Conservation (phyloP, 2,888 invertebrate species). For the Epistrophella euchroma region DNA sequence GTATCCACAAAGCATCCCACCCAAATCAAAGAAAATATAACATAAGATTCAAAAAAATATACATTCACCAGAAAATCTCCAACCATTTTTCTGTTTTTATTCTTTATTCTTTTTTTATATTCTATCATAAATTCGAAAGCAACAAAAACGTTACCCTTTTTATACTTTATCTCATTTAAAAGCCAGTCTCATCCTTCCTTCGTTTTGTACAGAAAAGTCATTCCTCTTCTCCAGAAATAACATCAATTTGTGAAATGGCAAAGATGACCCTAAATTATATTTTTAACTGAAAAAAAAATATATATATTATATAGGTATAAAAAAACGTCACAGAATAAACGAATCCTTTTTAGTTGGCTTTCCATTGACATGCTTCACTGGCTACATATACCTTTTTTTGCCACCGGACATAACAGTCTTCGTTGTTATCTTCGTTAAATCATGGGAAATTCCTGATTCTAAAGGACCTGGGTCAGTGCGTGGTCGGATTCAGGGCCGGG, state of each 20-base stretch:
- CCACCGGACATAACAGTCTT: slow-evolving; percentile 66
- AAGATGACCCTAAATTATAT: slow-evolving; percentile 75
- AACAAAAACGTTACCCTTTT: slow-evolving; percentile 56
- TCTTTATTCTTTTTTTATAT: slow-evolving; percentile 45
- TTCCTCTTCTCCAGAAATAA: slow-evolving; percentile 57
- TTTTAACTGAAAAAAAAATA: slow-evolving; percentile 50
- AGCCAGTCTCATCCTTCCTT: slow-evolving; percentile 34
- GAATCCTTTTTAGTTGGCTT: slow-evolving; percentile 59
- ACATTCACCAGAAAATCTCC: slow-evolving; percentile 35
- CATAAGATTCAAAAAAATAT: not conserved
- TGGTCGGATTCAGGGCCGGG: slow-evolving; percentile 13
- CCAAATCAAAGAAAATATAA: not conserved
- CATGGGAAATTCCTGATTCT: slow-evolving; percentile 51
- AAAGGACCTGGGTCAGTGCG: slow-evolving; percentile 36
- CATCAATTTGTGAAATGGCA: slow-evolving; percentile 74
- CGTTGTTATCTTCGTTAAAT: slow-evolving; percentile 58
- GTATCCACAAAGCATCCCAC: slow-evolving; percentile 28
- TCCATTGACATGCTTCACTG: slow-evolving; percentile 64
- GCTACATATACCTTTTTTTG: slow-evolving; percentile 65
- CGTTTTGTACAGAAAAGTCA: slow-evolving; percentile 20
- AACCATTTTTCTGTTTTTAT: slow-evolving; percentile 24
- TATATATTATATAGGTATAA: no score
- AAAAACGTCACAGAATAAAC: slow-evolving; percentile 20
- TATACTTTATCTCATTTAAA: slow-evolving; percentile 51
- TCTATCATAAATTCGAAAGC: slow-evolving; percentile 51